Evolutionary conservation across 2,888 invertebrate genomes (phyloP).

Genomic region (Mamestra brassicae): DNA sequence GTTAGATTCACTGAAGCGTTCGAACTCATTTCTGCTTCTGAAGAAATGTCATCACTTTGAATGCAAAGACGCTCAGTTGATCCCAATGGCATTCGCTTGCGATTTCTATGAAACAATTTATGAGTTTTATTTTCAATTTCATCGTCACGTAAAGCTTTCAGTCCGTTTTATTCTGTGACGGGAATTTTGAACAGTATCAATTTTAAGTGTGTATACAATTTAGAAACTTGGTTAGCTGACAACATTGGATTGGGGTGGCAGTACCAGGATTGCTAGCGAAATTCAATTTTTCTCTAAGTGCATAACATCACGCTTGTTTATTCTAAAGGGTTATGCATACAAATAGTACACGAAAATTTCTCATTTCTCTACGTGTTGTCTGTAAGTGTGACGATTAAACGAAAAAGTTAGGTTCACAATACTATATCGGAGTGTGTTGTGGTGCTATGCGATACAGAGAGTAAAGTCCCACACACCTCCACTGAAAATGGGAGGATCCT

Average conservation of each 20-base stretch:
- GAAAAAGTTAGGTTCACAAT: too few species aligned
- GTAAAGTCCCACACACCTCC: too few species aligned
- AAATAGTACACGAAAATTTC: too few species aligned
- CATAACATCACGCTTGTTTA: too few species aligned
- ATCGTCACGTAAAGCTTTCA: neutral
- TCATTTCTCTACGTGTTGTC: too few species aligned
- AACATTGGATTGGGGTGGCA: neutral
- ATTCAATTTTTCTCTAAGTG: neutral
- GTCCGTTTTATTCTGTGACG: neutral
- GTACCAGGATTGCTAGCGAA: neutral
- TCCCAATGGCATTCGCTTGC: neutral
- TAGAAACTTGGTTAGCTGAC: neutral
- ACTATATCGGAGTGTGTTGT: too few species aligned
- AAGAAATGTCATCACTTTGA: constrained; percentile 6
- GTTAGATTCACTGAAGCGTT: neutral
- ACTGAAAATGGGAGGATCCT: too few species aligned
- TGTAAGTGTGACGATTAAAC: neutral
- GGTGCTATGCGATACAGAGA: too few species aligned
- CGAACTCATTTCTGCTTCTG: constrained; percentile 9
- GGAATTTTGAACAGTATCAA: constrained; percentile 21
- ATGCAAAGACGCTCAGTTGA: neutral
- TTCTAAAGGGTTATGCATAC: too few species aligned
- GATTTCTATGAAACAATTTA: constrained; percentile 14
- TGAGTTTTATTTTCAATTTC: constrained; percentile 9
- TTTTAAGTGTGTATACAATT: neutral